Evolutionary conservation across 2,888 invertebrate genomes (phyloP).

Genomic region (Drosophila vallismaia): DNA sequence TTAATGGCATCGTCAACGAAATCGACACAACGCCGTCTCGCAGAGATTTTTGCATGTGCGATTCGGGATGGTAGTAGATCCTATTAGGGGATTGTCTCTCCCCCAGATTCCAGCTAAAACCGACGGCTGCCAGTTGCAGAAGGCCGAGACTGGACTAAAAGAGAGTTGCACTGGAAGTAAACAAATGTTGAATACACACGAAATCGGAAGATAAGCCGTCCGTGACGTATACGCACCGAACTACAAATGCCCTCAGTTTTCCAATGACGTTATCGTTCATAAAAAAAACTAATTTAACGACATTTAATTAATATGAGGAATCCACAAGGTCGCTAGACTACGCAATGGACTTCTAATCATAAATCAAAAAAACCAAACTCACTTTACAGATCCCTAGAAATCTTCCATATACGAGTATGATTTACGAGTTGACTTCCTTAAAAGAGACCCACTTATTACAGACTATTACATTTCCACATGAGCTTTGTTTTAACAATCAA

Average conservation of each 20-base stretch:
- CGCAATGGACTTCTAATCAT: no score
- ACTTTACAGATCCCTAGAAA: no score
- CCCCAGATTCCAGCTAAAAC: constrained; percentile 56
- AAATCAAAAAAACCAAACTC: no score
- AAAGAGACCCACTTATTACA: background rate
- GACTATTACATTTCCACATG: background rate
- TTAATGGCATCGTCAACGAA: constrained; percentile 2
- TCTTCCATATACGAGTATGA: no score
- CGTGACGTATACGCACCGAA: constrained; percentile 17
- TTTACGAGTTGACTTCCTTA: no score
- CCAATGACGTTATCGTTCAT: background rate
- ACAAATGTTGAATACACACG: background rate
- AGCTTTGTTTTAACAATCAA: constrained; percentile 20
- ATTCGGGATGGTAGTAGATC: constrained; percentile 16
- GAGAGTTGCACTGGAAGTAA: background rate
- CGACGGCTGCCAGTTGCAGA: constrained; percentile 62
- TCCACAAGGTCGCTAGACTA: background rate
- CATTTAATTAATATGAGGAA: background rate
- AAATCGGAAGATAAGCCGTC: constrained; percentile 1
- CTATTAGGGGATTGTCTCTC: constrained; percentile 10
- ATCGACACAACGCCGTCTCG: constrained; percentile 7
- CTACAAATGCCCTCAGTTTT: constrained; percentile 27
- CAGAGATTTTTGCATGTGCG: constrained; percentile 17
- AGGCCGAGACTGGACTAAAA: constrained; percentile 27
- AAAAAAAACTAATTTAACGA: constrained; percentile 3